These are phyloP conservation scores for Netelia melanura DNA, from an alignment of 2,888 invertebrate species.

Conservation along the genomic window DNA sequence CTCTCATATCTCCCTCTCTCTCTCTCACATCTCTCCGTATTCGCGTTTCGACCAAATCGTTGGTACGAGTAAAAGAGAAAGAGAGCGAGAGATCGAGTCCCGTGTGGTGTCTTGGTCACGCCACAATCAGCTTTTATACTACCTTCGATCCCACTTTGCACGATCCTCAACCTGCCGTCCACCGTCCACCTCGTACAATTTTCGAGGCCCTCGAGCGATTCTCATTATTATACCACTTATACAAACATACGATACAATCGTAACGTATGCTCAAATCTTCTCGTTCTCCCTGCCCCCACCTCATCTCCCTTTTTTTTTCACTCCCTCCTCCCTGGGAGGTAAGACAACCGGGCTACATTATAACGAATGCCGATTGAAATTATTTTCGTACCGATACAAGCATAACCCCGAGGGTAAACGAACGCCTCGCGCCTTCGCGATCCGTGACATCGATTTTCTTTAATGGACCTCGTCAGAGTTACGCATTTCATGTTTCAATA, in stretches of 20 bases:
- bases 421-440: slow-evolving; percentile 10
- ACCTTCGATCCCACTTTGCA: slow-evolving; percentile 57
- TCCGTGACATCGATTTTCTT: slow-evolving; percentile 64
- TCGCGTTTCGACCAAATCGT: background rate
- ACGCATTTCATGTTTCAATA: slow-evolving; percentile 64
- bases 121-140: background rate
- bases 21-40: background rate
- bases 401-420: slow-evolving; percentile 11
- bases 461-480: slow-evolving; percentile 63
- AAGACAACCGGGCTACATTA: slow-evolving; percentile 10
- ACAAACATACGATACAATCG: background rate
- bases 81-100: slow-evolving; percentile 13
- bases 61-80: background rate
- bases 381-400: slow-evolving; percentile 38
- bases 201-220: slow-evolving; percentile 23
- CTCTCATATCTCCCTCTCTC: background rate
- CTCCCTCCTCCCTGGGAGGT: background rate
- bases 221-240: slow-evolving; percentile 5
- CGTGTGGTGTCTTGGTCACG: too few species aligned
- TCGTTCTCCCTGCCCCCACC: background rate
- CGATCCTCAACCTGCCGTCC: slow-evolving; percentile 17
- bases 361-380: slow-evolving; percentile 61
- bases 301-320: background rate
- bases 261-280: background rate
- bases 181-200: slow-evolving; percentile 4